A percentile compares a stretch with the other conserved stretches of the same genome.
phyloP scores from a whole-genome alignment of 2,113 vertebrate species.

The Eretmochelys imbricata region DNA sequence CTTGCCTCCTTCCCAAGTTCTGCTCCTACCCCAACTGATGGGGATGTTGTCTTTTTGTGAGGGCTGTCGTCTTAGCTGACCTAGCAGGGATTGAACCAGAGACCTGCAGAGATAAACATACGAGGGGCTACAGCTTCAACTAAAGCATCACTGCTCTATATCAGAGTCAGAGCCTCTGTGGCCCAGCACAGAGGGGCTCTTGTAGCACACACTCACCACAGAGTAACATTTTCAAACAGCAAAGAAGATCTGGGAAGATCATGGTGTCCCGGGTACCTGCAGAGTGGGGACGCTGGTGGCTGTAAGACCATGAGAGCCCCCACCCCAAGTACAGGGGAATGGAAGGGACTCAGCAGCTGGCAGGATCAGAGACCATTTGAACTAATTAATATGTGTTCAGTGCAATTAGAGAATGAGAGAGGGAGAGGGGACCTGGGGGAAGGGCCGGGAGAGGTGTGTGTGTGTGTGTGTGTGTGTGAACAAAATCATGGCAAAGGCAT shows the following conservation, averaged over 20 bases:
- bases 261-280: not conserved
- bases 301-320: not conserved
- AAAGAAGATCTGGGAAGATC: not conserved
- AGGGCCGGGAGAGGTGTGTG: not conserved
- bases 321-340: rapidly evolving
- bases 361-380: not conserved
- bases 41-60: not conserved
- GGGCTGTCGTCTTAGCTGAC: not conserved
- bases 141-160: not conserved
- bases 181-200: not conserved
- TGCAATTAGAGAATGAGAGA: not conserved
- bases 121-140: not conserved
- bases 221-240: not conserved
- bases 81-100: not conserved
- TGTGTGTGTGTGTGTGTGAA: not conserved
- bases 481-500: not conserved
- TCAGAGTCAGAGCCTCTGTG: not conserved
- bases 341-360: not conserved
- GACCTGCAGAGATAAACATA: not conserved
- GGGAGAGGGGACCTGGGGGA: not conserved
- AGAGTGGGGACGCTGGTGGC: not conserved
- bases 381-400: not conserved
- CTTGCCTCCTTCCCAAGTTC: not conserved
- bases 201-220: not conserved
- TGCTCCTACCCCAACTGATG: not conserved